Evolutionary conservation across 2,113 vertebrate genomes (phyloP), one percentile per base, ranked within the genome.

Genomic region (Leptobrachium ailaonicum): DNA sequence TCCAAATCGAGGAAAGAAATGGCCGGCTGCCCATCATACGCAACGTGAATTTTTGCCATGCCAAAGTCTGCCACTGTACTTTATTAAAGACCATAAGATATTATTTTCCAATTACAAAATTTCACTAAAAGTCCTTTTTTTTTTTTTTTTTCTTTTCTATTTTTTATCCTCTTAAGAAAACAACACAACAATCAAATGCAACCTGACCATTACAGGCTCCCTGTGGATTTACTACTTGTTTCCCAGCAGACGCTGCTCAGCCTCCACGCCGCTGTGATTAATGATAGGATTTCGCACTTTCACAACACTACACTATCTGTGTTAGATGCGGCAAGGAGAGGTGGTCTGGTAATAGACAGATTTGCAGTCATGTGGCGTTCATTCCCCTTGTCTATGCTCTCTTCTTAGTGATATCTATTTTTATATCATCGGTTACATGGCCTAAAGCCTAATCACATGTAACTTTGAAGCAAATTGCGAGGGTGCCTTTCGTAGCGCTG

Each of bases 301-400:
- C 78, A 80, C 78, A 80, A 80, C 78, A 80, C 78, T 80, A 80
- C 78, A 80, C 78, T 80, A 80, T 80, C 78, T 80, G 78, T 80
- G 78, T 74, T 80, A 80, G 78, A 80, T 74, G 78, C 78, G 42
- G 71, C 78, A 80, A 69, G 67, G 78, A 80, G 54, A 80, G 78
- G 78, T 73, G 78, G 78, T 80, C 78, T 74, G 78, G 50, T 80
- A 80, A 80, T 80, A 73, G 78, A 80, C 71, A 74, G 78, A 80
- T 80, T 80, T 80, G 78, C 74, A 80, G 78, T 80, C 78, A 80
- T 74, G 78, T 41, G 74, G 78, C 71, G 71, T 80, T 80, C 78
- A 74, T 80, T 80, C 71, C 78, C 78, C 78, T 80, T 72, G 78
- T 80, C 78, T 80, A 62, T 53, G 32, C 71, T 80, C 69, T 66